Base-by-base conservation (phyloP, 2,797 vertebrate species). In the Podargus strigoides region DNA sequence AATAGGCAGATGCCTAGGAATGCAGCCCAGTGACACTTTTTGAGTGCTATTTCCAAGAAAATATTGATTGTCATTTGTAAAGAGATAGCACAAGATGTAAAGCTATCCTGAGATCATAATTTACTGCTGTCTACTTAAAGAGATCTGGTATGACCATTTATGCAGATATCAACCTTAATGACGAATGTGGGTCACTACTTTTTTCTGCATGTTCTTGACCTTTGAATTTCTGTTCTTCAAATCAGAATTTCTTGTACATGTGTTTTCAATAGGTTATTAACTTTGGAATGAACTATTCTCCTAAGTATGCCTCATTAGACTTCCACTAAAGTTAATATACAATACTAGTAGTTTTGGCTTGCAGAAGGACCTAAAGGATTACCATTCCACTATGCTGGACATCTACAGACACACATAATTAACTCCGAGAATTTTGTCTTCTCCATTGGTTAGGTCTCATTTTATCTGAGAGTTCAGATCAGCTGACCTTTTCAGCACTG, bases 1-100 rank as follows among this genome's bases (percentile, higher is more conserved):
- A 95, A 90, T 56, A 91, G 80, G 52, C 39, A 93, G 63, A 70
- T 87, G 68, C 60, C 49, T 32, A 89, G 75, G 56, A 93, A 87
- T 73, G 81, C 30, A 85, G 36, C 30, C 1, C 5, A 74, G 58
- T 44, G 41, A 85, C 73, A 92, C 49, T 63, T 66, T 77, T 67
- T 24, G 46, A 79, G 59, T 64, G 53, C 72, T 85, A 59, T 32
- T 81, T 84, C 64, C 59, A 91, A 82, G 70, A 28, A 91, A 73
- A 66, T 85, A 89, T 34, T 74, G 74, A 85, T 55, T 79, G 62
- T 55, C 3, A 0, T 87, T 80, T 88, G 52, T 72, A 74, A 86
- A 76, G 41, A 80, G 34, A 75, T n/a, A 94, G 68, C 36, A 77
- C 64, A 63, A 94, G 52, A 80, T 37, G 34, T 74, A 86, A 85